Evolutionary conservation across 2,797 vertebrate genomes (phyloP).

Genomic region (Peromyscus nudipes): DNA sequence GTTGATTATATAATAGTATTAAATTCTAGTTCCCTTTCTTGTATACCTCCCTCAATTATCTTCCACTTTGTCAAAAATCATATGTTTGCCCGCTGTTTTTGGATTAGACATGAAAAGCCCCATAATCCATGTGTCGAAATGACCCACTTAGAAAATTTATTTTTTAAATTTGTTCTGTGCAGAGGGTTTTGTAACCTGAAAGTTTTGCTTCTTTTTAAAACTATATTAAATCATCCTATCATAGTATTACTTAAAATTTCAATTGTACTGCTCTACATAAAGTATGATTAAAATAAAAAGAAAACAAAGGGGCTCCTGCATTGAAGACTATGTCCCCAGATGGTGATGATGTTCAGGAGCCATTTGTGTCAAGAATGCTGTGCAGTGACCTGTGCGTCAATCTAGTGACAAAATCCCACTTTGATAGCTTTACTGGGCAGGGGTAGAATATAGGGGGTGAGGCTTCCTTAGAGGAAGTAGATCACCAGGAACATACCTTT

Average conservation of each 20-base stretch:
- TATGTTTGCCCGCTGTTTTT: background rate
- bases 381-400: background rate
- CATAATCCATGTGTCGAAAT: background rate
- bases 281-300: background rate
- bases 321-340: background rate
- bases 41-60: background rate
- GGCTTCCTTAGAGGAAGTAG: background rate
- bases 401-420: background rate
- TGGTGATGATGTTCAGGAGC: background rate
- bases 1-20: background rate
- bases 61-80: background rate
- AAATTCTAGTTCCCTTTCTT: background rate
- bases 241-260: background rate
- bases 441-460: background rate
- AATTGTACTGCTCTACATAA: background rate
- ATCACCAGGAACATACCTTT: background rate
- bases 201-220: background rate
- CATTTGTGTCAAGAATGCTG: background rate
- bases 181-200: background rate
- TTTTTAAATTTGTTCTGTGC: background rate
- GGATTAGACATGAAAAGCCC: background rate
- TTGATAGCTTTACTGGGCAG: background rate
- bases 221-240: background rate
- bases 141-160: background rate
- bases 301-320: background rate